Evolutionary conservation across 2,113 vertebrate genomes (phyloP).

Genomic region (Paramormyrops kingsleyae): DNA sequence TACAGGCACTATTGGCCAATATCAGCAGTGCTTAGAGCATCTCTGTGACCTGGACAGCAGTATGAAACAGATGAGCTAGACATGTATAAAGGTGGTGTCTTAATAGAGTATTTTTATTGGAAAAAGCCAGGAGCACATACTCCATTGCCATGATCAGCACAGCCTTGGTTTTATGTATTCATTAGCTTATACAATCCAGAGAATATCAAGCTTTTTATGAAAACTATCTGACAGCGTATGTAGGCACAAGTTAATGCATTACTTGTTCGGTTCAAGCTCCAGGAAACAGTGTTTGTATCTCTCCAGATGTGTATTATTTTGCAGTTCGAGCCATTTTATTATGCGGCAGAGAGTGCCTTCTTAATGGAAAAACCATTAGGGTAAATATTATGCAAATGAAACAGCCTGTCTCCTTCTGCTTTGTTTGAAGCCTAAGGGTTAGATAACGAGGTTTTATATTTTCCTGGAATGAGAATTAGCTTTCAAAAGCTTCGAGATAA

Average conservation of each 20-base stretch:
- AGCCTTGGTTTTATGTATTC: conserved; percentile 16
- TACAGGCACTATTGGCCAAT: neutral
- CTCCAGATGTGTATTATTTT: conserved; percentile 46
- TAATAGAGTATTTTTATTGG: neutral
- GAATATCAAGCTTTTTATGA: conserved; percentile 7
- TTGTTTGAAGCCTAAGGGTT: conserved; percentile 53
- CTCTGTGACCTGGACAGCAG: neutral
- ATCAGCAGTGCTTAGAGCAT: neutral
- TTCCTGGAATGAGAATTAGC: conserved; percentile 54
- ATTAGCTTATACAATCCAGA: conserved; percentile 11
- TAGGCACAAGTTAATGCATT: conserved; percentile 33
- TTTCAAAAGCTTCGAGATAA: conserved; percentile 34
- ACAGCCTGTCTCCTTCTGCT: conserved; percentile 47
- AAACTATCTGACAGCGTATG: neutral
- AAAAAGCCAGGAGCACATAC: neutral
- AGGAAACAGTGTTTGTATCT: conserved; percentile 27
- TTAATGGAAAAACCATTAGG: conserved; percentile 66
- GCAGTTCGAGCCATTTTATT: conserved; percentile 51
- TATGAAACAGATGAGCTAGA: neutral
- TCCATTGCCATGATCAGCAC: neutral
- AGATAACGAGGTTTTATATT: conserved; percentile 54
- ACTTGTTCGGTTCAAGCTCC: conserved; percentile 29
- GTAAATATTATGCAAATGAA: conserved; percentile 65
- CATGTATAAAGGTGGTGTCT: neutral
- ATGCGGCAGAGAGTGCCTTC: conserved; percentile 56